Conservation (phyloP, 2,797 vertebrate species). For the Austrolebias charrua region DNA sequence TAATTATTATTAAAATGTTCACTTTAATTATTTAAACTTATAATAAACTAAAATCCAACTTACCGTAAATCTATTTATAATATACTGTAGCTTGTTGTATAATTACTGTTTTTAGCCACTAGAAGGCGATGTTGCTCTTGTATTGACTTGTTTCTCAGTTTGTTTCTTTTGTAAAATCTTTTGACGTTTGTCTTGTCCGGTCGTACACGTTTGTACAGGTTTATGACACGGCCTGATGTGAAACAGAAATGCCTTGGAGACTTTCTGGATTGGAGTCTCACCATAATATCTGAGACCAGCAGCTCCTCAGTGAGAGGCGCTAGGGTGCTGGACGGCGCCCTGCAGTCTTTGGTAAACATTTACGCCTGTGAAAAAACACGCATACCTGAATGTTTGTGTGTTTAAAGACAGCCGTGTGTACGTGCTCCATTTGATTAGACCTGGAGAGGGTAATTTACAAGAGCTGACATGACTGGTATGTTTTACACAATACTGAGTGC, state of each 20-base stretch:
- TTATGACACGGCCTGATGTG: conserved; percentile 93
- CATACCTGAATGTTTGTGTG: neutral
- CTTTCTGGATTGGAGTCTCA: conserved; percentile 93
- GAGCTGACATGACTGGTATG: conserved; percentile 66
- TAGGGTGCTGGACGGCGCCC: conserved; percentile 84
- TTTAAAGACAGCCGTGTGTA: conserved; percentile 15
- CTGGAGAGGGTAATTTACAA: conserved; percentile 52
- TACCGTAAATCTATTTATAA: too few species aligned
- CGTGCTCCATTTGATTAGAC: conserved; percentile 17
- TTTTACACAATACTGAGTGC: conserved; percentile 44
- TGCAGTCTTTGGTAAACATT: conserved; percentile 90
- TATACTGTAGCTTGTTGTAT: too few species aligned
- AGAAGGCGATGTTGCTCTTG: conserved; percentile 47
- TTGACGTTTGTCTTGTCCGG: conserved; percentile 2
- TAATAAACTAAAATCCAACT: too few species aligned
- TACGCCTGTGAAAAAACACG: neutral
- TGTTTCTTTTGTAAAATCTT: conserved; percentile 12
- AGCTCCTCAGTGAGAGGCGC: conserved; percentile 83
- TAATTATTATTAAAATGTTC: neutral
- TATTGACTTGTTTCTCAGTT: neutral
- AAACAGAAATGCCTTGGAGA: conserved; percentile 86
- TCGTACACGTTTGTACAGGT: conserved; percentile 76
- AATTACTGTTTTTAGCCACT: conserved; percentile 19
- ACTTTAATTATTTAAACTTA: too few species aligned
- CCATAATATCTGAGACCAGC: conserved; percentile 80